phyloP scores from a whole-genome alignment of 2,113 vertebrate genomes.

The Furnarius figulus region DNA sequence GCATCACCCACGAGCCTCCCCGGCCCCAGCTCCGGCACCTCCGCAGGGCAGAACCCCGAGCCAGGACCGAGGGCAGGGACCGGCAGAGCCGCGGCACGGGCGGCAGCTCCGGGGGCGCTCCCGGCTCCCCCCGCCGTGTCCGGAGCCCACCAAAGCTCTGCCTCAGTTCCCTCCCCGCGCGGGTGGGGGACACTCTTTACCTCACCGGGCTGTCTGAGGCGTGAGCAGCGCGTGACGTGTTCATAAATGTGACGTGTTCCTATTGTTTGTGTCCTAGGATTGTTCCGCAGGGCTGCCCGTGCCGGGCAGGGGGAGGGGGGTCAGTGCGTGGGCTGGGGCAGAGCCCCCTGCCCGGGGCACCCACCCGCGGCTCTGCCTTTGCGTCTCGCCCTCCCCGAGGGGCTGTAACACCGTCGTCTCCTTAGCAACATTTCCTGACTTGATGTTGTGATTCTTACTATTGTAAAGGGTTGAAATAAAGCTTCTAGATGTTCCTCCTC shows the following conservation, averaged over 20 bases:
- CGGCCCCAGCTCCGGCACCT: too few species aligned
- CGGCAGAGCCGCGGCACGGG: too few species aligned
- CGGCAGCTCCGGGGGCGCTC: too few species aligned
- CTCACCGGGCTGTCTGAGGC: not conserved
- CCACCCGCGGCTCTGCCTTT: not conserved
- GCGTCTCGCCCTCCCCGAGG: not conserved
- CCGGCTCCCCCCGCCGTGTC: not conserved
- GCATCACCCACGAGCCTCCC: not conserved
- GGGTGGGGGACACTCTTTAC: not conserved
- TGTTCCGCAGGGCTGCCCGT: not conserved
- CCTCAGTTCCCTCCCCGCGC: not conserved
- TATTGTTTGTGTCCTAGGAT: not conserved
- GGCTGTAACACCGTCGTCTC: constrained; percentile 26
- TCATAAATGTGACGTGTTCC: not conserved
- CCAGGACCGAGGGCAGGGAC: too few species aligned
- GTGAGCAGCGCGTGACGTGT: not conserved
- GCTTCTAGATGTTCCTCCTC: constrained; percentile 63
- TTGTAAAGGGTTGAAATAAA: constrained; percentile 80
- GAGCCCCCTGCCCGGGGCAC: not conserved
- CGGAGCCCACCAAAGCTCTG: not conserved
- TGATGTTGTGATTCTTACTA: constrained; percentile 66
- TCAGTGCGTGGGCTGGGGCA: not conserved
- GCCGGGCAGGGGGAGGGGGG: not conserved
- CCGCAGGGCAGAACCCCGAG: too few species aligned
- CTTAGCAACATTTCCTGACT: constrained; percentile 51